phyloP scores from a whole-genome alignment of 2,797 vertebrate species.

The Heliangelus exortis region DNA sequence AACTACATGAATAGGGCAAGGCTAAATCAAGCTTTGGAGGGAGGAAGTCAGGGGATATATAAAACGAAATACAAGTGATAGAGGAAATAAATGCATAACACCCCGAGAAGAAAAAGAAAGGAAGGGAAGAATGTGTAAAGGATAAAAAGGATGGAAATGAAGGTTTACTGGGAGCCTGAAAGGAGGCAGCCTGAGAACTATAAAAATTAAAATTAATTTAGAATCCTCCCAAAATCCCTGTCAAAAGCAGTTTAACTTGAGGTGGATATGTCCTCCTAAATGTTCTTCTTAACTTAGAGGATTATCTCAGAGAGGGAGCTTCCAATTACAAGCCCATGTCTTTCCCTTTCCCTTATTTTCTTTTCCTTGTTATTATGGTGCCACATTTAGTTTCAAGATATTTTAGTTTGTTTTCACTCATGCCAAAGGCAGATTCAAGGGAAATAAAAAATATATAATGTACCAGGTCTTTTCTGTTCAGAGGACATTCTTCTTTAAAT shows the following conservation, averaged over 20 bases:
- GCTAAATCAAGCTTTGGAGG: neutral
- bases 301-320: neutral
- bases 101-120: neutral
- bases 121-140: neutral
- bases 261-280: neutral
- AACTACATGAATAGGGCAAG: neutral
- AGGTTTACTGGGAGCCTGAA: neutral
- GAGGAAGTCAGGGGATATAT: neutral
- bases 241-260: neutral
- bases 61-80: neutral
- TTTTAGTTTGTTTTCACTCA: neutral
- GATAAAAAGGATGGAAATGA: neutral
- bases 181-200: neutral
- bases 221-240: accelerated
- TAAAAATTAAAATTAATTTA: neutral
- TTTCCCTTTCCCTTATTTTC: neutral
- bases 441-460: neutral
- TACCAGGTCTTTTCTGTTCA: neutral
- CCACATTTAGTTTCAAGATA: accelerated
- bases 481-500: neutral
- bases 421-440: neutral
- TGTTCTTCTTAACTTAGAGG: neutral
- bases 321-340: neutral
- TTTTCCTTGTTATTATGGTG: neutral
- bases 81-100: neutral